Conservation (phyloP, 1,140 invertebrate species). For the Metopolophium dirhodum region DNA sequence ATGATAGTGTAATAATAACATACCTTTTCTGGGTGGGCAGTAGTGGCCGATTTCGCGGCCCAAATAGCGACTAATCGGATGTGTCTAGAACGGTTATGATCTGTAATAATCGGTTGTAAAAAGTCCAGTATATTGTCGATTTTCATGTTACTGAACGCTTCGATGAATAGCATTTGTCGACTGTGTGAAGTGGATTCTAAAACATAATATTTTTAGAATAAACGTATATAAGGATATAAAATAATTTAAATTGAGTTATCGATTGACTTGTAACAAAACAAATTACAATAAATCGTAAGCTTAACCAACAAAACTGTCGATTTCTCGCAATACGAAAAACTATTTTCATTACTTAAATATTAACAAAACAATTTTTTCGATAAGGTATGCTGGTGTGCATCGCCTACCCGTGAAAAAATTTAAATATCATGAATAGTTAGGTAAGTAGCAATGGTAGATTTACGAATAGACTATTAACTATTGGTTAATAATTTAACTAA, state of each 20-base stretch:
- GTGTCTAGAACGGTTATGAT: conserved; percentile 65
- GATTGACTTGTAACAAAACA: neutral
- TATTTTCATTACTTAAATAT: neutral
- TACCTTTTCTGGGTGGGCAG: conserved; percentile 67
- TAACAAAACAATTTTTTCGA: neutral
- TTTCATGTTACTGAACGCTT: conserved; percentile 72
- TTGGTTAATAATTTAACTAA: too few relatives aligned
- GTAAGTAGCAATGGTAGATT: too few relatives aligned
- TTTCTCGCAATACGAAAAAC: too few relatives aligned
- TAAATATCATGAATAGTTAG: neutral
- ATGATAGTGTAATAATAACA: neutral
- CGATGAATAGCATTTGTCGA: conserved; percentile 74
- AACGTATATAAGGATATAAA: neutral
- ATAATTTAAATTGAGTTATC: neutral
- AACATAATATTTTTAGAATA: conserved; percentile 2
- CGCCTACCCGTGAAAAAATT: neutral
- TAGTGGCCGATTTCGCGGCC: conserved; percentile 68
- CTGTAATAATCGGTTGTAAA: conserved; percentile 68
- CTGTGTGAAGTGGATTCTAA: conserved; percentile 71
- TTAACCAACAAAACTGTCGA: neutral
- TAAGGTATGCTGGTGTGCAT: neutral
- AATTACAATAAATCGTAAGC: neutral
- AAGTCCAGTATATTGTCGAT: conserved; percentile 69
- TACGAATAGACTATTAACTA: too few relatives aligned
- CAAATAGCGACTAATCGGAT: conserved; percentile 70